Evolutionary conservation across 2,113 vertebrate species (phyloP), one percentile per base, ranked within the genome.

Genomic region (Promerops cafer): DNA sequence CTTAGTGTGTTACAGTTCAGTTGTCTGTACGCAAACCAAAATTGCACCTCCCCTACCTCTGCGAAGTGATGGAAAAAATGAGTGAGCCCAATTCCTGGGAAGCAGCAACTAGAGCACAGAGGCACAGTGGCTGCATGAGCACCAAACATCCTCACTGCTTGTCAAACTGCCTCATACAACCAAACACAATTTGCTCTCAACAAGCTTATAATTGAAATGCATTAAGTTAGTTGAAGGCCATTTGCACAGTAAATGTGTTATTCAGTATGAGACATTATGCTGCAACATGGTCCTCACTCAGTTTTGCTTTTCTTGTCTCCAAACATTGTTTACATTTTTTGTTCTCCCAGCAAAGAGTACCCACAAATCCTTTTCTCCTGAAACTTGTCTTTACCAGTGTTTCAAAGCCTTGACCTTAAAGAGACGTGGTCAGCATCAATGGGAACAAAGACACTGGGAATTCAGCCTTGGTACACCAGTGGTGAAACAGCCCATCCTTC

Each of bases 371-470:
- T 71, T 76, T 76, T 40, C 54, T 85, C 16, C 75, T 49, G 16
- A 72, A 86, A 57, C 1, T 3, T 39, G 37, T 61, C 42, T 63
- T 49, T 59, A 27, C 49, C n/a, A 37, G 52, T 7, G 35, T 52
- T 77, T 74, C 87, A 60, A 47, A 52, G 8, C 22, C 27, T 37
- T 11, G 15, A 52, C 49, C 64, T 31, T 40, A 59, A 50, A 59
- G 74, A 65, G 61, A 49, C 0, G 0, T 54, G 47, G 65, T 4
- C 45, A 18, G 13, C 1, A 0, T 31, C 56, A 66, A 21, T 19
- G 19, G n/a, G 33, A 86, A 5, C 20, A 61, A 54, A 50, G 65
- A 35, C 52, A 35, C 19, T 15, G 44, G 9, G 20, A 45, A 33
- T 53, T 91, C 44, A n/a, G 30, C 30, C 21, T 56, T 17, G 10